Conservation (phyloP, 2,113 vertebrate species). For the Scartelaos histophorus region DNA sequence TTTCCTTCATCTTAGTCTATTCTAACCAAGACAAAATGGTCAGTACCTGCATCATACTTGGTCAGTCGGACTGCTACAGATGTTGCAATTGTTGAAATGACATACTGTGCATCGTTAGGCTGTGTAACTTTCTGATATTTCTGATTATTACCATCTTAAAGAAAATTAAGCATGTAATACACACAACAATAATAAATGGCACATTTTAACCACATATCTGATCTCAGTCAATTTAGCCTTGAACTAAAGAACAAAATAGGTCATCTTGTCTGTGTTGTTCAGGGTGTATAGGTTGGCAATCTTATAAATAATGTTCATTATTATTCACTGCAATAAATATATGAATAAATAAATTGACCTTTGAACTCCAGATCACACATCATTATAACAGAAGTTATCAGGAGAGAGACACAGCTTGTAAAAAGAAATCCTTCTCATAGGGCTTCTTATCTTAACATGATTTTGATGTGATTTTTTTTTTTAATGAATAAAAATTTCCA, state of each 20-base stretch:
- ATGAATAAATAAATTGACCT: conserved; percentile 73
- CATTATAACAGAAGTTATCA: conserved; percentile 31
- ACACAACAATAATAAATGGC: background rate
- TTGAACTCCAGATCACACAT: conserved; percentile 29
- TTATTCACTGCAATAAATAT: conserved; percentile 75
- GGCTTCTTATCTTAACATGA: background rate
- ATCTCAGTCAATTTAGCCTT: conserved; percentile 52
- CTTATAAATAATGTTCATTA: conserved; percentile 75
- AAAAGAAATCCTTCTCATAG: conserved; percentile 35
- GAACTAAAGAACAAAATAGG: conserved; percentile 14
- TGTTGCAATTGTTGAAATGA: conserved; percentile 13
- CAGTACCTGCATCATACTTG: conserved; percentile 41
- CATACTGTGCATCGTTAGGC: conserved; percentile 12
- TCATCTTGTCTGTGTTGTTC: conserved; percentile 3
- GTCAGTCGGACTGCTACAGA: background rate
- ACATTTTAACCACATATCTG: conserved; percentile 16
- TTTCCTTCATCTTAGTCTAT: conserved; percentile 68
- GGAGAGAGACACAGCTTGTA: conserved; percentile 28
- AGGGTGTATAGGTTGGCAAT: conserved; percentile 38
- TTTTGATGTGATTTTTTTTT: background rate
- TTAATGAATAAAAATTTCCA: background rate
- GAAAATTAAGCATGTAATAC: conserved; percentile 15
- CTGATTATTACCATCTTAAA: conserved; percentile 3
- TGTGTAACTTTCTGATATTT: background rate
- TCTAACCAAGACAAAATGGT: conserved; percentile 37